Percentiles rank a stretch among this genome's conserved stretches.
phyloP scores from a whole-genome alignment of 2,888 invertebrate genomes.

The Teinopalpus imperialis region DNA sequence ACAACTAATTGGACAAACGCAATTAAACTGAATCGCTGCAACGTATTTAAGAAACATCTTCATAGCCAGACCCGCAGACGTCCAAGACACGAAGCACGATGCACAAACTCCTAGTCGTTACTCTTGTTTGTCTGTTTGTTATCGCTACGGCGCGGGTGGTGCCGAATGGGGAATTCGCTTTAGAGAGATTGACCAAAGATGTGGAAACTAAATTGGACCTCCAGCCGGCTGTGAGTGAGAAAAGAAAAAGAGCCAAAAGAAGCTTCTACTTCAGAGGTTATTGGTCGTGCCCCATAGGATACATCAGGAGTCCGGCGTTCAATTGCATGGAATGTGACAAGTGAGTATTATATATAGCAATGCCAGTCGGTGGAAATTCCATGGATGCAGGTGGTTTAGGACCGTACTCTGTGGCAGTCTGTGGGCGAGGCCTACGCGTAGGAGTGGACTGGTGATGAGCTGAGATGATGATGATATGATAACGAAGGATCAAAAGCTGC shows the following conservation, averaged over 20 bases:
- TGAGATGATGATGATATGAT: too few species aligned
- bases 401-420: too few species aligned
- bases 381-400: too few species aligned
- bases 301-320: conserved; percentile 6
- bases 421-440: too few species aligned
- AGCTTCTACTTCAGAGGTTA: conserved; percentile 6
- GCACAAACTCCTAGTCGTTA: conserved; percentile 4
- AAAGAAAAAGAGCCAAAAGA: not conserved
- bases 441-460: too few species aligned
- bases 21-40: conserved; percentile 1
- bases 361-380: too few species aligned
- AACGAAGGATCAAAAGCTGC: too few species aligned
- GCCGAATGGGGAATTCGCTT: not conserved
- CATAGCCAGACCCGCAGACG: not conserved
- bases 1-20: too few species aligned
- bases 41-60: not conserved
- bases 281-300: conserved; percentile 11
- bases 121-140: not conserved
- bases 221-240: not conserved
- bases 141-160: conserved; percentile 2
- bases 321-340: conserved; percentile 2
- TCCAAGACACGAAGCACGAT: not conserved
- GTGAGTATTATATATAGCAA: too few species aligned
- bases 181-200: not conserved
- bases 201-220: not conserved